Base-by-base conservation (phyloP, 1,140 invertebrate species). In the Microvelia longipes region DNA sequence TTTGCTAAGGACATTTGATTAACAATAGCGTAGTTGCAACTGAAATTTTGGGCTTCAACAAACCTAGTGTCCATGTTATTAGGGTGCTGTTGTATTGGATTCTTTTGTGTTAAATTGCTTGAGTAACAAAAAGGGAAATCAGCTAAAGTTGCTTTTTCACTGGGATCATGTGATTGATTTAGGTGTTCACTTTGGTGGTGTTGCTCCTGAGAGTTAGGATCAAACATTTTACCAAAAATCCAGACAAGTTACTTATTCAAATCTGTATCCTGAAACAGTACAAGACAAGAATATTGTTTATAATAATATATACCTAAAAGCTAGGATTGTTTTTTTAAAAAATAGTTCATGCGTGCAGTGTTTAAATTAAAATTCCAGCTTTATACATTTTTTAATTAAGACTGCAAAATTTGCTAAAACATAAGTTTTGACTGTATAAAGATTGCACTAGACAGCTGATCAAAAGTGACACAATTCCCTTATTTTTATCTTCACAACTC, bases 91-190 rank as follows among this genome's bases (percentile, higher is more conserved):
- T 73, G 70, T 50, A 73, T 72, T 30, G 74, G 75, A 28, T 75
- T 75, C 70, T 84, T 83, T 70, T 83, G 82, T 26, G 83, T 72
- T 82, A 83, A 83, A 73, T 83, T 83, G n/a, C 83, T 81, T 73
- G 83, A 83, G 71, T 84, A 84, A 71, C 81, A 83, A 71, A 83
- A 84, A 0, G 83, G 82, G 69, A 84, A 83, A 30, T 83, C 82
- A 0, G 80, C 72, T 0, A 81, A 76, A 1, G 79, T 73, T 0
- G 80, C 74, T 70, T 81, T 74, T 70, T 71, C 74, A 67, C 25
- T 64, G 24, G 62, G 62, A 5, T 64, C 62, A 29, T 73, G 71
- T 27, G 71, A 65, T 26, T 72, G 50, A 68, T 72, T 73, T 28
- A 71, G 50, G 14, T 71, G 66, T 27, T 65, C 28, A 66, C 71